phyloP scores from a whole-genome alignment of 1,140 invertebrate species.

The Drosophila triauraria region DNA sequence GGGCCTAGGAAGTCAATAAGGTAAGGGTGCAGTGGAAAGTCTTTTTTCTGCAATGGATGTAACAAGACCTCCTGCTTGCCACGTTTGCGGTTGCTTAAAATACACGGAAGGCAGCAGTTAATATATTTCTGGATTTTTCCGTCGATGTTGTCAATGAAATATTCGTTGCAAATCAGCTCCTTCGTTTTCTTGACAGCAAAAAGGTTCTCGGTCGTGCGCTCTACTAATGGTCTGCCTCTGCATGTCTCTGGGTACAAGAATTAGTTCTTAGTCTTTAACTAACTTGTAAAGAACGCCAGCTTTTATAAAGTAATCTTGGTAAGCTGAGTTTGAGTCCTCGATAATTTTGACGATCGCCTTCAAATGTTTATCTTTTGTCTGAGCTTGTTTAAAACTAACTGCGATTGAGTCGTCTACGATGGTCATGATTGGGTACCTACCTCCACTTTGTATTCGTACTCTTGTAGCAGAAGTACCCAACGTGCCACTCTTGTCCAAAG shows the following conservation, averaged over 20 bases:
- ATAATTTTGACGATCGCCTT: background rate
- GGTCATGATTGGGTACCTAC: background rate
- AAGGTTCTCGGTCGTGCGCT: no score
- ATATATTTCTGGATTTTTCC: background rate
- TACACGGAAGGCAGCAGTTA: background rate
- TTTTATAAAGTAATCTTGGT: no score
- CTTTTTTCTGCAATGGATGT: background rate
- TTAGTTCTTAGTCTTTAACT: no score
- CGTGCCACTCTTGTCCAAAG: background rate
- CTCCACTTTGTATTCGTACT: background rate
- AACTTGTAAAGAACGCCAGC: no score
- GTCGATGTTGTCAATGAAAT: no score
- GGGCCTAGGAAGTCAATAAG: background rate
- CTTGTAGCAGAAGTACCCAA: background rate
- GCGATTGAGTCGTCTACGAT: background rate
- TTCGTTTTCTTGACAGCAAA: no score
- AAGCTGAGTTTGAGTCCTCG: background rate
- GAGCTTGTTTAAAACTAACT: background rate
- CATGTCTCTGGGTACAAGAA: no score
- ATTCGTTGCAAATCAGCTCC: no score
- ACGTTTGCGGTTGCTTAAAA: conserved; percentile 1
- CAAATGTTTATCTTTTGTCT: background rate
- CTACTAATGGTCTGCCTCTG: no score
- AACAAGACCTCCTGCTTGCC: background rate
- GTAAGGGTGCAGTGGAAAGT: background rate